Evolutionary conservation across 1,140 invertebrate species (phyloP).

Genomic region (Ptiloglossa arizonensis): DNA sequence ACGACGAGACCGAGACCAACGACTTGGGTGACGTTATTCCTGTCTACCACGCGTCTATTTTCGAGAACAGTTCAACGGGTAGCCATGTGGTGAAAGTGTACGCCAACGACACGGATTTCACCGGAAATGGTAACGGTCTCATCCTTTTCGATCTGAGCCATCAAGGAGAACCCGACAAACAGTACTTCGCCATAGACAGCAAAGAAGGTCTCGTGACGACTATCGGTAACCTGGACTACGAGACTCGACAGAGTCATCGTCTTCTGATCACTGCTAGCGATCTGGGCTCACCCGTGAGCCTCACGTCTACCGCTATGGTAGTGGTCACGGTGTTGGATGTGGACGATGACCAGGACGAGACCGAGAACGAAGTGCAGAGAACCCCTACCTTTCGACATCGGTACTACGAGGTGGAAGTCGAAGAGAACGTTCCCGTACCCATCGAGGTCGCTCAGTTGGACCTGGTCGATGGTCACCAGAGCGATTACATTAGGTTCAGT

Average conservation of each 20-base stretch:
- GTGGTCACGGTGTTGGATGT: conserved; percentile 86
- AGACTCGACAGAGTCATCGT: conserved; percentile 86
- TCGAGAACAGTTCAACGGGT: conserved; percentile 87
- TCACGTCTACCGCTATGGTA: conserved; percentile 89
- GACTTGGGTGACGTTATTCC: conserved; percentile 78
- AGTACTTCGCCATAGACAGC: conserved; percentile 61
- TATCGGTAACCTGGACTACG: conserved; percentile 88
- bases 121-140: conserved; percentile 91
- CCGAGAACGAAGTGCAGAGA: conserved; percentile 71
- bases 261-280: conserved; percentile 91
- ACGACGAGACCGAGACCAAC: conserved; percentile 82
- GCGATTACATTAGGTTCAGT: conserved; percentile 83
- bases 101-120: conserved; percentile 92
- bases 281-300: conserved; percentile 88
- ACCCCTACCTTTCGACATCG: conserved; percentile 87
- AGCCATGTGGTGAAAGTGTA: conserved; percentile 87
- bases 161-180: conserved; percentile 69
- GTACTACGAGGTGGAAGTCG: conserved; percentile 90
- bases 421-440: conserved; percentile 88
- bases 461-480: conserved; percentile 84
- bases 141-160: conserved; percentile 87
- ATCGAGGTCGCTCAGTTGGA: conserved; percentile 87
- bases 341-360: conserved; percentile 77
- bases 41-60: conserved; percentile 87
- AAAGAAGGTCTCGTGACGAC: conserved; percentile 91